Base-by-base conservation (phyloP, 2,113 vertebrate genomes). In the Indri indri region DNA sequence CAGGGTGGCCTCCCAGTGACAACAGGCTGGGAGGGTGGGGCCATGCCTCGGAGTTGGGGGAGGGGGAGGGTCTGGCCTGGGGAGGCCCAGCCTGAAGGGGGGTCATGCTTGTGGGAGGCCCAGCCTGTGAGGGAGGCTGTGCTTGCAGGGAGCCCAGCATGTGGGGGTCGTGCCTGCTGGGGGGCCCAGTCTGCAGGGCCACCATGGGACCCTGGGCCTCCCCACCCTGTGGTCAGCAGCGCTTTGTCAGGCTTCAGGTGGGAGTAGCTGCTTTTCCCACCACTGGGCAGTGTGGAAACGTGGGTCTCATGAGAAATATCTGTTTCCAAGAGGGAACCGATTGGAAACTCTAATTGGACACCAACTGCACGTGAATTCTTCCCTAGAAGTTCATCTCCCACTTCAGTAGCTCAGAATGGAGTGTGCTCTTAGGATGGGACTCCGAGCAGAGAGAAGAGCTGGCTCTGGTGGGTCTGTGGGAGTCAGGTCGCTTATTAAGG, bases 341-440 rank as follows among this genome's bases (percentile, higher is more conserved):
- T 37, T 16, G 18, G 77, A 54, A 25, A 27, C 54, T 68, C 22
- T 47, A 18, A 13, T 4, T 25, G 65, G 76, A 30, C 50, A 52
- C n/a, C 1, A 11, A 63, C 9, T 12, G 3, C 7, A 0, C 0
- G 8, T 1, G 22, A 34, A 22, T 65, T 1, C 13, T 9, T 45
- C 23, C 65, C 45, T 12, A 32, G 68, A 71, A 27, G 25, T 12
- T 8, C 12, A 77, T 17, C 13, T 47, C 50, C 12, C 32, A 8
- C 30, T 16, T 16, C 50, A 50, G 30, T 10, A 3, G 7, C 5
- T 14, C 2, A 25, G 73, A n/a, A 25, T 0, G 6, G 23, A 4
- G n/a, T 2, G 8, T 22, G 71, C 70, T 3, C 8, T 13, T 45
- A 0, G 6, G 34, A 30, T 1, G 14, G n/a, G 14, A 27, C 1